Evolutionary conservation across 2,888 invertebrate genomes (phyloP).

Genomic region (Aquatica leii): DNA sequence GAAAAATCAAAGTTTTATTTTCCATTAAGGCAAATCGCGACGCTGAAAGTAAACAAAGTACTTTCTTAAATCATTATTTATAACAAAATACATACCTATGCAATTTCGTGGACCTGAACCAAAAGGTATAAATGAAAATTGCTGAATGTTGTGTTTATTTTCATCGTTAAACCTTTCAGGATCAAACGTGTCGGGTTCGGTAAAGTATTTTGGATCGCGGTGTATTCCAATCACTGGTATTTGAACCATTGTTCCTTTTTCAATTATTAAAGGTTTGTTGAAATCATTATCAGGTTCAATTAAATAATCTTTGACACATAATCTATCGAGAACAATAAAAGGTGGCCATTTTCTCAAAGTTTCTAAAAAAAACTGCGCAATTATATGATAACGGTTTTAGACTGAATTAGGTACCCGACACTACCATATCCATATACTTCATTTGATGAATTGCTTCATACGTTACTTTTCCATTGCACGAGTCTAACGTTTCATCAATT

Average conservation of each 20-base stretch:
- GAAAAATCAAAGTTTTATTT: conserved; percentile 56
- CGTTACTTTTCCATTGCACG: conserved; percentile 40
- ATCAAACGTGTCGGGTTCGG: conserved; percentile 63
- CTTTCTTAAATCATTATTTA: conserved; percentile 41
- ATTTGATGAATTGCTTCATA: conserved; percentile 2
- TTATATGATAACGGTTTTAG: neutral
- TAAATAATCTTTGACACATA: conserved; percentile 62
- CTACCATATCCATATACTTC: conserved; percentile 5
- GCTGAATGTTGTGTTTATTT: conserved; percentile 61
- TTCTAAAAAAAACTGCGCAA: conserved; percentile 49
- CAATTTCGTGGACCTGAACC: conserved; percentile 61
- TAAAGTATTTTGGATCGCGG: conserved; percentile 64
- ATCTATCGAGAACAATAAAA: conserved; percentile 59
- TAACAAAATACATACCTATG: conserved; percentile 56
- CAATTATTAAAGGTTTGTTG: conserved; percentile 49
- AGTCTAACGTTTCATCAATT: conserved; percentile 58
- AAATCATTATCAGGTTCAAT: conserved; percentile 54
- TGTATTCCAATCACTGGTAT: conserved; percentile 65
- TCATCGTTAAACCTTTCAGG: too few relatives aligned
- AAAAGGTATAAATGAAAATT: conserved; percentile 64
- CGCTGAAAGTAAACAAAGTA: conserved; percentile 50
- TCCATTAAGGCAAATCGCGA: conserved; percentile 56
- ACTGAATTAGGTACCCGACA: conserved; percentile 2
- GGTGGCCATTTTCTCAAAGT: conserved; percentile 63
- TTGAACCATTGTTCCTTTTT: too few relatives aligned